These are phyloP conservation scores for Styela clava DNA, from an alignment of 23 tunicate genomes.

Conservation along the genomic window DNA sequence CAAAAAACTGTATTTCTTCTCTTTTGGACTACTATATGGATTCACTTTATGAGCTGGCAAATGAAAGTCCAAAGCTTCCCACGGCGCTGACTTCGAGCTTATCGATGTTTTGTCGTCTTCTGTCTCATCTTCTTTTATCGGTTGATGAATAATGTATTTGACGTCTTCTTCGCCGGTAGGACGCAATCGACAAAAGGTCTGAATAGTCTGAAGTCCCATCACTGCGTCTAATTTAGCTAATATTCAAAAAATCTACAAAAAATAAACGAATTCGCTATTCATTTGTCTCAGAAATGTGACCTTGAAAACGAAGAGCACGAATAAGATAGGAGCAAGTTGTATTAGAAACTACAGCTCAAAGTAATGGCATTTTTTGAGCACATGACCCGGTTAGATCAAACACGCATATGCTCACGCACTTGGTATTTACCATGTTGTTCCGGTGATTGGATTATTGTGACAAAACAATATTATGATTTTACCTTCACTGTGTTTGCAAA, in stretches of 20 bases:
- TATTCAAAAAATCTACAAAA: neutral
- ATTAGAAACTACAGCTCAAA: neutral
- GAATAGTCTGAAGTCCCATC: conserved; percentile 15
- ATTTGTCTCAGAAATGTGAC: too few relatives aligned
- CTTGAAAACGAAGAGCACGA: neutral
- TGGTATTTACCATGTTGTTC: too few relatives aligned
- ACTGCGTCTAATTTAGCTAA: neutral
- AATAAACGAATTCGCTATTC: too few relatives aligned
- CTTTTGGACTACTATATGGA: conserved; percentile 29
- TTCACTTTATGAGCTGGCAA: conserved; percentile 21
- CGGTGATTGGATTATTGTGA: too few relatives aligned
- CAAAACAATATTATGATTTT: too few relatives aligned
- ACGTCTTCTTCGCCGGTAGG: conserved; percentile 28
- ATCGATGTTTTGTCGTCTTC: neutral
- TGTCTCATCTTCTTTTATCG: neutral
- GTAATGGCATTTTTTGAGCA: too few relatives aligned
- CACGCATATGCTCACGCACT: neutral
- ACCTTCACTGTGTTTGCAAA: too few relatives aligned
- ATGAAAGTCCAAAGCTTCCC: conserved; percentile 27
- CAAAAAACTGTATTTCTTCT: conserved; percentile 41
- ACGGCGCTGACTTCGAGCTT: neutral
- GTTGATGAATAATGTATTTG: conserved; percentile 21
- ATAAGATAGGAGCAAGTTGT: neutral
- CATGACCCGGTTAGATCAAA: neutral
- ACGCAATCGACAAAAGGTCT: conserved; percentile 23